Base-by-base conservation (phyloP, 2,888 invertebrate genomes). In the Drosophila testacea region DNA sequence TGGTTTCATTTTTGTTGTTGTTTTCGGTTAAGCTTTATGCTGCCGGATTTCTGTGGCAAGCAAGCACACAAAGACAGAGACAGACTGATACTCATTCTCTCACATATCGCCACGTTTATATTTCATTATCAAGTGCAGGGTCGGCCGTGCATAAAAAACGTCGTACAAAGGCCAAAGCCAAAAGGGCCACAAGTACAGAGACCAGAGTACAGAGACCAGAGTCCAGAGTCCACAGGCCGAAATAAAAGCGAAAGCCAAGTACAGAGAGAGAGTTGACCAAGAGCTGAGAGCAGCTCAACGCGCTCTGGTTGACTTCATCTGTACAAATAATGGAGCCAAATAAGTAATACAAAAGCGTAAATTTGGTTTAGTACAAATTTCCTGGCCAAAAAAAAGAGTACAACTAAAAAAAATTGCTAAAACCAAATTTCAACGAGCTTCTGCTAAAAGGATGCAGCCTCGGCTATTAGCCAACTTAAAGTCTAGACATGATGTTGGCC, bases 341-440 rank as follows among this genome's bases (percentile, higher is more conserved):
- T 88, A 87, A 87, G 88, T 87, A 83, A 81, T 77, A 84, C 83
- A 88, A 85, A 76, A 85, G 88, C 81, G 73, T 73, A 77, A 87
- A 85, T 85, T 85, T 71, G 75, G 75, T 79, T 83, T 76, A 73
- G 77, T 81, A 87, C 80, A 87, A 84, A 87, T 79, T 86, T 79
- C 11, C 73, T 60, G 65, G 50, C 54, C 61, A 75, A 47, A 52
- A 61, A 56, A 61, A 36, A n/a, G 9, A 57, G 41, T 27, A 30
- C 10, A 42, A 22, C 30, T 13, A 51, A 52, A 54, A 54, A 46
- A 42, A 52, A 55, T 47, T 51, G 54, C 32, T 55, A 51, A 68
- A 73, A 69, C 73, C 73, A 66, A 64, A 73, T 69, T 73, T 69
- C 22, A 74, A 69, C 69, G 61, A 77, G 69, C 48, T 36, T 22